A percentile compares a stretch with the other conserved stretches of the same genome.
Conservation (phyloP, 2,113 vertebrate genomes). For the Dipodomys stephensi region DNA sequence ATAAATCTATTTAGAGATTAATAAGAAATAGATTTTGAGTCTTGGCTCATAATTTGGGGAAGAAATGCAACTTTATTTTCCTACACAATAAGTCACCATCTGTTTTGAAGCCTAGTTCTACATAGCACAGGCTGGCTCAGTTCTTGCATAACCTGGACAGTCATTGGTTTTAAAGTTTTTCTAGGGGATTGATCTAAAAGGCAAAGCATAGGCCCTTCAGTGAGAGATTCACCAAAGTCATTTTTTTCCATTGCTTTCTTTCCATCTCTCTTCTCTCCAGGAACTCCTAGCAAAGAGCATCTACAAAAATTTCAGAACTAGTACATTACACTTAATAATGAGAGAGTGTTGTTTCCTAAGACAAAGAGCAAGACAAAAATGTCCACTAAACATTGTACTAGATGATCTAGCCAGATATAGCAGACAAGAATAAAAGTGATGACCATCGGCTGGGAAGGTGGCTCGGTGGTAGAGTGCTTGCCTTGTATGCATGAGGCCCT, state of each 20-base stretch:
- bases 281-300: background rate
- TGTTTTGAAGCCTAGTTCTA: background rate
- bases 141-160: background rate
- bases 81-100: background rate
- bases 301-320: background rate
- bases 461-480: too few relatives aligned
- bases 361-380: background rate
- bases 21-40: constrained; percentile 8
- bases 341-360: constrained; percentile 21
- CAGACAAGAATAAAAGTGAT: background rate
- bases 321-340: background rate
- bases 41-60: constrained; percentile 4
- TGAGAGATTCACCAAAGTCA: background rate
- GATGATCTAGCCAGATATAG: background rate
- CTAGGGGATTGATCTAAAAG: background rate
- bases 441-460: too few relatives aligned
- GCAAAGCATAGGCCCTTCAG: background rate
- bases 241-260: constrained; percentile 34
- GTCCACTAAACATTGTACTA: background rate
- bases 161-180: background rate
- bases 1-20: constrained; percentile 21
- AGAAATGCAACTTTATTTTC: constrained; percentile 44
- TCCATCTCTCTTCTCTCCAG: background rate
- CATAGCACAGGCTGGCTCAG: background rate
- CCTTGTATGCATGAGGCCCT: too few relatives aligned